These are phyloP conservation scores for Pipra filicauda DNA, from an alignment of 2,113 vertebrate species.

Conservation along the genomic window DNA sequence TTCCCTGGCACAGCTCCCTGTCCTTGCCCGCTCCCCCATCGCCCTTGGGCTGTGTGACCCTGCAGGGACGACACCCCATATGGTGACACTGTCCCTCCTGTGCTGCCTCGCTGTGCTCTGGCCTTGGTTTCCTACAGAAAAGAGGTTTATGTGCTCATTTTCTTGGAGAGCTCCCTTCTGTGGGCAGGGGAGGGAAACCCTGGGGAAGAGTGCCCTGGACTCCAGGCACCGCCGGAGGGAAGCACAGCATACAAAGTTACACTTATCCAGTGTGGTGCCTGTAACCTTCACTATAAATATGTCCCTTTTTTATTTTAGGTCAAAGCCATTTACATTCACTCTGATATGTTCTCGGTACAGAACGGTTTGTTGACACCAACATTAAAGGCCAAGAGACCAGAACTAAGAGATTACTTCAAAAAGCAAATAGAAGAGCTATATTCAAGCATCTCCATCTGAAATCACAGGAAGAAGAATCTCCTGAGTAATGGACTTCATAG, in stretches of 20 bases:
- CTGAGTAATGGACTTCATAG: constrained; percentile 66
- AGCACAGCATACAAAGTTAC: background rate
- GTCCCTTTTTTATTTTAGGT: constrained; percentile 77
- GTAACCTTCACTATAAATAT: background rate
- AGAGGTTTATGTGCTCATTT: background rate
- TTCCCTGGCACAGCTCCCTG: background rate
- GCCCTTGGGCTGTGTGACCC: background rate
- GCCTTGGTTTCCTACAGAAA: background rate
- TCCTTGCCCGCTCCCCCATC: background rate
- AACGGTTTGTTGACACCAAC: constrained; percentile 97
- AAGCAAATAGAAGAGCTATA: constrained; percentile 91
- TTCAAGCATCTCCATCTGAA: constrained; percentile 88
- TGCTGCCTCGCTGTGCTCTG: background rate
- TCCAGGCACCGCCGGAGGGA: background rate
- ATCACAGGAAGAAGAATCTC: constrained; percentile 41
- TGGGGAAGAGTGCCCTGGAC: background rate
- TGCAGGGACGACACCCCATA: fast-evolving
- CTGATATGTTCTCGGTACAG: constrained; percentile 92
- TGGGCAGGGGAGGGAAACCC: background rate
- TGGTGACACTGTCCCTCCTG: background rate
- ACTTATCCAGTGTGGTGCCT: background rate
- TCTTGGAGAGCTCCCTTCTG: background rate
- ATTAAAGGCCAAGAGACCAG: constrained; percentile 92
- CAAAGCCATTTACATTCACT: constrained; percentile 94
- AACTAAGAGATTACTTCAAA: constrained; percentile 95